Conservation (phyloP, 92 coral and sea anemone genomes). For the Blastomussa wellsi region DNA sequence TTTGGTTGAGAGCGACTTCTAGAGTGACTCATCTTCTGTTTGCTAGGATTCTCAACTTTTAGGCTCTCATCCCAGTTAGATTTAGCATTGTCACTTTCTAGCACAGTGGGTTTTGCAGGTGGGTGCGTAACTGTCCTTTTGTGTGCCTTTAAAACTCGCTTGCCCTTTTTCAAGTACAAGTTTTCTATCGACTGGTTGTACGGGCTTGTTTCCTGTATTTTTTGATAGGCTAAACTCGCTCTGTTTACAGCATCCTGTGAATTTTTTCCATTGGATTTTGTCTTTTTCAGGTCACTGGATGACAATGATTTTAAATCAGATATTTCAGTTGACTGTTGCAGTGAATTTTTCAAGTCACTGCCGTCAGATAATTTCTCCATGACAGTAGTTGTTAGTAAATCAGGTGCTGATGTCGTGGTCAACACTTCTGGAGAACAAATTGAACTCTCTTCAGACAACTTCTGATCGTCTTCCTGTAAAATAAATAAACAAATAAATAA, state of each 20-base stretch:
- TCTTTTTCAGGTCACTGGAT: conserved; percentile 4
- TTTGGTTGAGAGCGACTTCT: conserved; percentile 71
- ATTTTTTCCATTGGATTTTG: conserved; percentile 26
- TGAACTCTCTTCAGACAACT: conserved; percentile 5
- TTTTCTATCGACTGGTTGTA: conserved; percentile 76
- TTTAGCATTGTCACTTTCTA: conserved; percentile 44
- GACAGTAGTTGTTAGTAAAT: neutral
- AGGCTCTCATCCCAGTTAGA: conserved; percentile 62
- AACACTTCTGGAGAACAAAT: neutral
- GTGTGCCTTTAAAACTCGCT: conserved; percentile 46
- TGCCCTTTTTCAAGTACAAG: conserved; percentile 45
- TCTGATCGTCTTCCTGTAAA: conserved; percentile 6
- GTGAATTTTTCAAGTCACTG: neutral
- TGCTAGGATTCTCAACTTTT: conserved; percentile 49
- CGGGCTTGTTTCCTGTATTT: conserved; percentile 56
- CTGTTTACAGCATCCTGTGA: conserved; percentile 44
- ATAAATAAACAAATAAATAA: neutral
- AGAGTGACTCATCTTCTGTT: conserved; percentile 36
- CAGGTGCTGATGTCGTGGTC: conserved; percentile 28
- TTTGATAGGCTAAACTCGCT: conserved; percentile 23
- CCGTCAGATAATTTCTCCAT: neutral
- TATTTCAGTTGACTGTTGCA: neutral
- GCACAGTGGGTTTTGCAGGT: conserved; percentile 19
- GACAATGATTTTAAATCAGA: conserved; percentile 29
- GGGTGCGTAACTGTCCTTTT: conserved; percentile 71